Evolutionary conservation across 2,888 invertebrate species (phyloP), one percentile per base, ranked within the genome.

Genomic region (Drosophila mulleri): DNA sequence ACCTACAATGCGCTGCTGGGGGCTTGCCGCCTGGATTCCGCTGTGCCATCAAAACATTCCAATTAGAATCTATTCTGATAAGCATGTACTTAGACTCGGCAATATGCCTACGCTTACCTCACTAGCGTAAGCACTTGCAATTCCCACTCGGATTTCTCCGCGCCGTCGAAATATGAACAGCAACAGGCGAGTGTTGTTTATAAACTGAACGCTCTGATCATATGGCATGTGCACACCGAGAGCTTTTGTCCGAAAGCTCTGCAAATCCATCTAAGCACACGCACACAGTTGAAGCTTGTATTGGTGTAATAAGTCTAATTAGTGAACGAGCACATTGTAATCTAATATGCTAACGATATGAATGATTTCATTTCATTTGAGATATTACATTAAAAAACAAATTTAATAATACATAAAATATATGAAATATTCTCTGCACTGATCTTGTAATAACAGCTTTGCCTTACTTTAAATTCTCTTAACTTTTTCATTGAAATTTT

Each of bases 141-240:
- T 16, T 63, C 41, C n/a, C n/a, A 26, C 50, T 47, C 11, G 9
- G 26, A 4, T 5, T 7, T 18, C 4, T 29, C 26, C 35, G n/a
- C 20, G 20, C 42, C 61, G 29, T 8, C 54, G 16, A 23, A 23
- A 8, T 0, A 0, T 57, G 50, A 73, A 45, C 79, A 12, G 32
- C 77, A 72, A 58, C 77, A 83, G 83, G 63, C 82, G 56, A 78
- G 18, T 35, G 82, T 83, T 85, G 84, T 85, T 85, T 83, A 78
- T 83, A 80, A 83, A 85, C 83, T 71, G 66, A 75, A 52, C 53
- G 44, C 20, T 52, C 57, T 35, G 81, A 87, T 84, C 85, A 80
- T 87, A 82, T 82, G 72, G 68, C 39, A 50, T 14, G 69, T 67
- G 45, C 42, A 41, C 20, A 20, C 5, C 9, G 35, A 18, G 44